phyloP scores from a whole-genome alignment of 1,140 invertebrate species.

The Drosophila insularis region DNA sequence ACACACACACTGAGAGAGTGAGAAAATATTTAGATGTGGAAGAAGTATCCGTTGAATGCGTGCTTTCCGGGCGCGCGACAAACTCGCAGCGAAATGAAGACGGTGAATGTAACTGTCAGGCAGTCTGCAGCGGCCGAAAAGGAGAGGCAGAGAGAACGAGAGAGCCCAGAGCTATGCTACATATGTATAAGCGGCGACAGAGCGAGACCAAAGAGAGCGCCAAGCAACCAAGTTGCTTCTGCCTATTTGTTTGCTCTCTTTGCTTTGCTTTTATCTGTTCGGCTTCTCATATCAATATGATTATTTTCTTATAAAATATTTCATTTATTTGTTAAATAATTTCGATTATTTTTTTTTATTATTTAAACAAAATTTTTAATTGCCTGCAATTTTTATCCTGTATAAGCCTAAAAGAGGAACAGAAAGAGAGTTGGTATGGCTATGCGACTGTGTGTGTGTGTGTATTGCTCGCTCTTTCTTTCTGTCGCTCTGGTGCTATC shows the following conservation, averaged over 20 bases:
- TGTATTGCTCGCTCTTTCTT: neutral
- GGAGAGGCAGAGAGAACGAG: conserved; percentile 5
- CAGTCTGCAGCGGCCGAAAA: conserved; percentile 10
- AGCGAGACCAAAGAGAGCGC: too few species aligned
- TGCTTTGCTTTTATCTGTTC: neutral
- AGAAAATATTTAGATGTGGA: conserved; percentile 5
- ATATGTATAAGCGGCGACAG: too few species aligned
- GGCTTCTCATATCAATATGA: neutral
- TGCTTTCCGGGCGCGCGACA: conserved; percentile 24
- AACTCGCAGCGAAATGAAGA: conserved; percentile 19
- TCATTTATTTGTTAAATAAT: neutral
- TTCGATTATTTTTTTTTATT: neutral
- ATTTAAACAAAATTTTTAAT: neutral
- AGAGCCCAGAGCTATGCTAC: neutral
- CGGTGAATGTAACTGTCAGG: conserved; percentile 19
- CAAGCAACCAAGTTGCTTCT: neutral
- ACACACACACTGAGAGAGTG: conserved; percentile 15
- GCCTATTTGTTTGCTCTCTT: neutral
- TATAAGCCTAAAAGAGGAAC: too few species aligned
- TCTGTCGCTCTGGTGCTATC: neutral
- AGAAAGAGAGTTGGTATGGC: neutral
- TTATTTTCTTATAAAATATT: neutral
- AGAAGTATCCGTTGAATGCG: conserved; percentile 16
- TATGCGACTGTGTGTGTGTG: neutral
- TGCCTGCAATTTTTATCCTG: too few species aligned